phyloP scores from a whole-genome alignment of 1,140 invertebrate genomes.

The Melitaea cinxia region DNA sequence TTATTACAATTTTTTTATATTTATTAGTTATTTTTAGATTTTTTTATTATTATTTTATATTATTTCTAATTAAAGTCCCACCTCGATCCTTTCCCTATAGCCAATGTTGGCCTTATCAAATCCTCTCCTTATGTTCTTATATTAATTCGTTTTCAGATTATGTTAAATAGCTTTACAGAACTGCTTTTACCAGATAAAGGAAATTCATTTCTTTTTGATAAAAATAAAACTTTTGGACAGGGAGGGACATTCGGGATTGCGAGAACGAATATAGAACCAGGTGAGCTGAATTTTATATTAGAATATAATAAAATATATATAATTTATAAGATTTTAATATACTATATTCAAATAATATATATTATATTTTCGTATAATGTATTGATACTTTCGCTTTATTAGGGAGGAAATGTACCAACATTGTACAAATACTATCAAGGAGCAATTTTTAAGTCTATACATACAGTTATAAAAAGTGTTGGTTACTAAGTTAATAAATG shows the following conservation, averaged over 20 bases:
- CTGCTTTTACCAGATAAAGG: constrained; percentile 58
- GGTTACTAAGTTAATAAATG: too few species aligned
- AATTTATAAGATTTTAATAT: too few species aligned
- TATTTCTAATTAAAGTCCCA: background rate
- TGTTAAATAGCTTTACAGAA: constrained; percentile 65
- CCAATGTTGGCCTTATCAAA: background rate
- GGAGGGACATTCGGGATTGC: constrained; percentile 53
- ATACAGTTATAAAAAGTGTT: too few species aligned
- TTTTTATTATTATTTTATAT: background rate
- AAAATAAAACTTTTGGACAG: constrained; percentile 52
- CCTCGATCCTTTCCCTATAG: background rate
- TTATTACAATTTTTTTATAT: too few species aligned
- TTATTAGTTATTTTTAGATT: background rate
- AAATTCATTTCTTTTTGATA: constrained; percentile 55
- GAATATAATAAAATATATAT: background rate
- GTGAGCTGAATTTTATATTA: constrained; percentile 38
- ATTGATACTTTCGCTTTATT: too few species aligned
- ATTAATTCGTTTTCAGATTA: constrained; percentile 54
- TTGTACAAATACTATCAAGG: too few species aligned
- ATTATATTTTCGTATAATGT: too few species aligned
- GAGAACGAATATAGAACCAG: constrained; percentile 43
- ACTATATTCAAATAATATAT: too few species aligned
- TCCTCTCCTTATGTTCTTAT: constrained; percentile 4
- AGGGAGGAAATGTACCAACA: too few species aligned
- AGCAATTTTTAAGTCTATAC: too few species aligned